Conservation (phyloP, 2,888 invertebrate genomes). For the Eucera pruinosa region DNA sequence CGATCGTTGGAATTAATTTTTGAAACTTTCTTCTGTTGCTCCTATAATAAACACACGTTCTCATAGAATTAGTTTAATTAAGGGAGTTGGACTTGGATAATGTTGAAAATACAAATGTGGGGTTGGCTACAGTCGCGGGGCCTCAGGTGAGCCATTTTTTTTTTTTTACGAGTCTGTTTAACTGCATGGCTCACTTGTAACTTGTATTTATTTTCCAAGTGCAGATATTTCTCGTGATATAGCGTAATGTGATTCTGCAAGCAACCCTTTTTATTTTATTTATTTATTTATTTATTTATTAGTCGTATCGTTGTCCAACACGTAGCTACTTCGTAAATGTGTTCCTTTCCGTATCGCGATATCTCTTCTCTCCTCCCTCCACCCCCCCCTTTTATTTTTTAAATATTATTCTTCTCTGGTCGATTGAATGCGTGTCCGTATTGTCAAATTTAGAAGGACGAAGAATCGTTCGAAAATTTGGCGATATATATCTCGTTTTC, state of each 20-base stretch:
- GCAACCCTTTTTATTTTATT: conserved; percentile 52
- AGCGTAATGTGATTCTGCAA: conserved; percentile 76
- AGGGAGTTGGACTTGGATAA: conserved; percentile 83
- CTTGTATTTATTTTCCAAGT: conserved; percentile 80
- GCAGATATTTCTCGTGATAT: conserved; percentile 63
- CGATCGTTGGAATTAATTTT: conserved; percentile 37
- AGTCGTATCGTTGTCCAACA: conserved; percentile 20
- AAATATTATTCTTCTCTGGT: not conserved
- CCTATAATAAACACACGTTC: conserved; percentile 27
- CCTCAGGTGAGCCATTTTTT: conserved; percentile 82
- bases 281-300: conserved; percentile 30
- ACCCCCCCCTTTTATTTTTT: not conserved
- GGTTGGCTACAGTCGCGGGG: conserved; percentile 80
- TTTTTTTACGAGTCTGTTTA: conserved; percentile 67
- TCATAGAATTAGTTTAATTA: conserved; percentile 52
- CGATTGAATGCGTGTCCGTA: conserved; percentile 7
- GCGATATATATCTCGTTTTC: conserved; percentile 19
- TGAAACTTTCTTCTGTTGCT: conserved; percentile 43
- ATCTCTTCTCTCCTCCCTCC: not conserved
- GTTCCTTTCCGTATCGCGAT: not conserved
- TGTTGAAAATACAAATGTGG: conserved; percentile 79
- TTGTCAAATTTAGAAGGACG: not conserved
- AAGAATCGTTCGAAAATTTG: too few relatives aligned
- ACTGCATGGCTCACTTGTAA: conserved; percentile 76
- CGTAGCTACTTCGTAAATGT: conserved; percentile 27